Conservation (phyloP, 2,888 invertebrate species). For the Heliconius aoede region DNA sequence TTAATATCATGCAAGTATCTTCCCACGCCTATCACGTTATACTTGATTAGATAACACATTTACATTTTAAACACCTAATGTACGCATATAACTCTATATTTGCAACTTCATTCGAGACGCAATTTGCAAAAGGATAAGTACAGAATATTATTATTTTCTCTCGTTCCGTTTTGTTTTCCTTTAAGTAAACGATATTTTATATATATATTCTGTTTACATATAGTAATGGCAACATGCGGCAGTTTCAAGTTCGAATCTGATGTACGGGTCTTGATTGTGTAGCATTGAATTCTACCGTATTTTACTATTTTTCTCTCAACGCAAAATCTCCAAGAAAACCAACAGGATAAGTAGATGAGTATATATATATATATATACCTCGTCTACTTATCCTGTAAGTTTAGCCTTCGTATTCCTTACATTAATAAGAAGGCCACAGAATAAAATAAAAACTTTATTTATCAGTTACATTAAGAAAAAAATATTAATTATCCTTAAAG, state of each 20-base stretch:
- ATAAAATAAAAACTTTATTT: not conserved
- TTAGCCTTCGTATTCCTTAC: too few species aligned
- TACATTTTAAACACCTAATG: constrained; percentile 9
- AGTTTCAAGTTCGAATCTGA: not conserved
- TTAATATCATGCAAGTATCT: constrained; percentile 24
- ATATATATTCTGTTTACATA: too few species aligned
- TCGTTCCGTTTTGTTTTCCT: too few species aligned
- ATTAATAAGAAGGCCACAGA: too few species aligned
- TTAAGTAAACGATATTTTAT: too few species aligned
- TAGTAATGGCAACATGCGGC: too few species aligned
- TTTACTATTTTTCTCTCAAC: not conserved
- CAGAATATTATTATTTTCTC: too few species aligned
- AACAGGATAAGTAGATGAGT: too few species aligned
- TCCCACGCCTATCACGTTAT: constrained; percentile 18
- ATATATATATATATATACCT: too few species aligned
- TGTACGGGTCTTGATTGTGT: not conserved
- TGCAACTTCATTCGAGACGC: constrained; percentile 14
- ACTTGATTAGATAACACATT: constrained; percentile 12
- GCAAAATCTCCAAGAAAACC: too few species aligned
- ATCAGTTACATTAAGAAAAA: not conserved
- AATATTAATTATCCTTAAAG: not conserved
- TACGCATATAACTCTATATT: constrained; percentile 1
- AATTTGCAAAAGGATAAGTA: not conserved
- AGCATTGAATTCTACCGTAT: not conserved
- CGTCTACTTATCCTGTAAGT: too few species aligned